phyloP scores from a whole-genome alignment of 2,113 vertebrate species.

The Malurus alboscapulatus region DNA sequence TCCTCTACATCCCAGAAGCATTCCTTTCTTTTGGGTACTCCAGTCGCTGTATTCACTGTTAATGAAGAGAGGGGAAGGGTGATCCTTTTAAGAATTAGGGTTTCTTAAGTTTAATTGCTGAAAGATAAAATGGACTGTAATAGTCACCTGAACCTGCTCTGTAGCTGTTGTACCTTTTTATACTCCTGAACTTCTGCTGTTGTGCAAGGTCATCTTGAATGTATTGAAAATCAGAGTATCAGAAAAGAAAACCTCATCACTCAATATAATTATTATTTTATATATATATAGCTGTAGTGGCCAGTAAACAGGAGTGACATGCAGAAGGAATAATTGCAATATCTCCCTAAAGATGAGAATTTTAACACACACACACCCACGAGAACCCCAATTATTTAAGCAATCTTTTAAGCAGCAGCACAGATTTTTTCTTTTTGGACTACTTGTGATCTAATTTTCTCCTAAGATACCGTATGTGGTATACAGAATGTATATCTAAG shows the following conservation, averaged over 20 bases:
- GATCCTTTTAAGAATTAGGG: background rate
- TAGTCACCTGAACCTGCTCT: background rate
- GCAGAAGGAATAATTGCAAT: background rate
- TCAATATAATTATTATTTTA: background rate
- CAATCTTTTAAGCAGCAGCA: background rate
- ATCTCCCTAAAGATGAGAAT: background rate
- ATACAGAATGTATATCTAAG: background rate
- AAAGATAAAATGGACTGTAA: background rate
- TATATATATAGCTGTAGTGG: background rate
- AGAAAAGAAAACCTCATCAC: background rate
- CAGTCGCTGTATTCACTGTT: background rate
- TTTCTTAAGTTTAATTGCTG: background rate
- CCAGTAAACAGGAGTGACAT: background rate
- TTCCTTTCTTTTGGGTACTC: background rate
- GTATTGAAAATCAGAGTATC: background rate
- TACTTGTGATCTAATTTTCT: background rate
- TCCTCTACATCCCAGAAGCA: fast-evolving
- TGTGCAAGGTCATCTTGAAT: background rate
- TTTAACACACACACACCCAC: background rate
- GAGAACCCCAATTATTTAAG: background rate
- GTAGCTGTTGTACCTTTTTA: background rate
- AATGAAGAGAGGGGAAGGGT: background rate
- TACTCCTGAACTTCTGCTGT: background rate
- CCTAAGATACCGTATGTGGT: fast-evolving
- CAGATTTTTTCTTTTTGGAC: background rate